Conservation (phyloP, 2,113 vertebrate genomes). For the Lepus timidus region DNA sequence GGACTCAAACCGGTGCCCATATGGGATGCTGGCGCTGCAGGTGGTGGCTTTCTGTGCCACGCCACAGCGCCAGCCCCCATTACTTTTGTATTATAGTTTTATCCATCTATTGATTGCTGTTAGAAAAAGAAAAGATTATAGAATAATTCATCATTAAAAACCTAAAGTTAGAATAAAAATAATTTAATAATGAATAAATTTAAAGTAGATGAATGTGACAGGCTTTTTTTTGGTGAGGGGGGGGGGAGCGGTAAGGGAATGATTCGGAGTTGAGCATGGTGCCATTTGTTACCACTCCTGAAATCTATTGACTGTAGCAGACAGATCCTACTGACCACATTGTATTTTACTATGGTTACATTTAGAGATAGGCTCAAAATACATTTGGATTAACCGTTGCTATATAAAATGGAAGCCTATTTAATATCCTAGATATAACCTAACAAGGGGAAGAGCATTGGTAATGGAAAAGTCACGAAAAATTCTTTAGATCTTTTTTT, state of each 20-base stretch:
- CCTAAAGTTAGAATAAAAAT: conserved; percentile 15
- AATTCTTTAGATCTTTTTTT: not conserved
- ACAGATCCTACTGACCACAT: not conserved
- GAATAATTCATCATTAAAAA: conserved; percentile 33
- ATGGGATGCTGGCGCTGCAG: too few relatives aligned
- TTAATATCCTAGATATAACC: conserved; percentile 26
- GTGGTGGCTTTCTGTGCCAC: too few relatives aligned
- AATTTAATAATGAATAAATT: not conserved
- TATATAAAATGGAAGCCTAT: conserved; percentile 10
- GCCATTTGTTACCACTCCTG: not conserved
- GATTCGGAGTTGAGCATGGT: not conserved
- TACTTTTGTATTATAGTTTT: conserved; percentile 18
- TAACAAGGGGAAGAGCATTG: not conserved
- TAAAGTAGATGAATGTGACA: not conserved
- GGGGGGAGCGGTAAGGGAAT: not conserved
- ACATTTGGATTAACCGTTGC: not conserved
- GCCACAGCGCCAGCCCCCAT: too few relatives aligned
- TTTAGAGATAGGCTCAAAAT: not conserved
- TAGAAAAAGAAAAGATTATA: conserved; percentile 27
- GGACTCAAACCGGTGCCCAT: too few relatives aligned
- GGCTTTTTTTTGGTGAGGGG: too few relatives aligned
- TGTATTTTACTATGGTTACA: not conserved
- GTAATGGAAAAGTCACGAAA: not conserved
- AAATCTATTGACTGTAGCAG: not conserved
- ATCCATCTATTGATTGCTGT: not conserved